phyloP scores from a whole-genome alignment of 2,888 invertebrate genomes.

The Tribolium freemani region DNA sequence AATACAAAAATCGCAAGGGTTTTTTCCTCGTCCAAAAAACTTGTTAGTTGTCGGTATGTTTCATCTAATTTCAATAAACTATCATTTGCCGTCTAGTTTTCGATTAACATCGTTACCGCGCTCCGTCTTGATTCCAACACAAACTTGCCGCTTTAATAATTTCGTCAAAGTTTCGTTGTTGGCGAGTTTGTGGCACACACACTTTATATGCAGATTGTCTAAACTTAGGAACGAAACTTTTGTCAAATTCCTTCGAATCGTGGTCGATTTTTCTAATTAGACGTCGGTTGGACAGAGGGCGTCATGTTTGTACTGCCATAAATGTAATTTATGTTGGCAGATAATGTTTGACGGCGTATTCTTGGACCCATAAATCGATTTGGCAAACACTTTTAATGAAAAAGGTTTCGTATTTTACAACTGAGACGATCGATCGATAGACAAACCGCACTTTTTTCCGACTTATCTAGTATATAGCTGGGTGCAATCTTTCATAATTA shows the following conservation, averaged over 20 bases:
- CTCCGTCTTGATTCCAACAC: constrained; percentile 9
- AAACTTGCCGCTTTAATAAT: constrained; percentile 27
- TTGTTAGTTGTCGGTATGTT: background rate
- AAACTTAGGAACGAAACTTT: background rate
- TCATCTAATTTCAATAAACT: background rate
- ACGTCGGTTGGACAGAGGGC: constrained; percentile 26
- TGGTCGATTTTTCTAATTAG: constrained; percentile 46
- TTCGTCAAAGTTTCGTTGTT: constrained; percentile 24
- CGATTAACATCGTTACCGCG: constrained; percentile 14
- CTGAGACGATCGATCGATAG: constrained; percentile 23
- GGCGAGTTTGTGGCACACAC: constrained; percentile 16
- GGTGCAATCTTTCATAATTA: constrained; percentile 32
- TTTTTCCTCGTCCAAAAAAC: background rate
- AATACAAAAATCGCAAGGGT: background rate
- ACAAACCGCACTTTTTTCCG: background rate
- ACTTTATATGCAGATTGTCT: constrained; percentile 28
- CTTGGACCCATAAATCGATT: constrained; percentile 54
- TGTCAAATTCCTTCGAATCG: background rate
- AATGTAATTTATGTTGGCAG: constrained; percentile 54
- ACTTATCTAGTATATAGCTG: background rate
- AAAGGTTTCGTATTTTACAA: constrained; percentile 53
- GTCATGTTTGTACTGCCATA: constrained; percentile 54
- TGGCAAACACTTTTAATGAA: constrained; percentile 56
- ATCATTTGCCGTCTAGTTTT: background rate
- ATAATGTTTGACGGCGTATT: constrained; percentile 52